Evolutionary conservation across 2,888 invertebrate genomes (phyloP).

Genomic region (Amphipoea oculea): DNA sequence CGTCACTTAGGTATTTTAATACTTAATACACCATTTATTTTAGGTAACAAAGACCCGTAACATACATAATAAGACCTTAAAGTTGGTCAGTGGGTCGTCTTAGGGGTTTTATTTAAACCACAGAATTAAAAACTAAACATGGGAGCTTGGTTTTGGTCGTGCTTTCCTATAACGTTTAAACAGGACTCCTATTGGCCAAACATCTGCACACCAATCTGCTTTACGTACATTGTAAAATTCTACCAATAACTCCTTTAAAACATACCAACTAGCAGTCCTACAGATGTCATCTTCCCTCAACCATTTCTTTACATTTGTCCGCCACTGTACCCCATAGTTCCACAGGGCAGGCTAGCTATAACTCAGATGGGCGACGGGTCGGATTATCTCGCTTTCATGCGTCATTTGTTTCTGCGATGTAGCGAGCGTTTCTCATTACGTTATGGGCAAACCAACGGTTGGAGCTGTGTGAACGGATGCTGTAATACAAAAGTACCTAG

Average conservation of each 20-base stretch:
- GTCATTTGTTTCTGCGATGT: slow-evolving; percentile 56
- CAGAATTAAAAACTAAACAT: too few relatives aligned
- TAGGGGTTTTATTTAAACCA: too few relatives aligned
- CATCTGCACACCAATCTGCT: too few relatives aligned
- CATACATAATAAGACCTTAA: too few relatives aligned
- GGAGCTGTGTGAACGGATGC: background rate
- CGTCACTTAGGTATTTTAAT: too few relatives aligned
- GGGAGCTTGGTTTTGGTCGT: too few relatives aligned
- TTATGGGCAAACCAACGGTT: slow-evolving; percentile 13
- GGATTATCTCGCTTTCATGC: slow-evolving; percentile 64
- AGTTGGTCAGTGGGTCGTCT: too few relatives aligned
- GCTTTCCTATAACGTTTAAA: too few relatives aligned
- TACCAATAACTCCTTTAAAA: background rate
- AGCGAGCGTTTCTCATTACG: slow-evolving; percentile 33
- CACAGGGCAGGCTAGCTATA: slow-evolving; percentile 25
- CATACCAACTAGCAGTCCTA: background rate
- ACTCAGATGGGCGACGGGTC: slow-evolving; percentile 48
- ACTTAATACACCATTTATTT: too few relatives aligned
- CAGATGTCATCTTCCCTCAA: background rate
- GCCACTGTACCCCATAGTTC: background rate
- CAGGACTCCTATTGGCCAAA: too few relatives aligned
- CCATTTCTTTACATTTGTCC: background rate
- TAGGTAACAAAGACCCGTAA: too few relatives aligned
- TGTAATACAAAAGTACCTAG: background rate
- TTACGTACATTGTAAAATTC: background rate